Evolutionary conservation across 2,797 vertebrate species (phyloP).

Genomic region (Gymnodraco acuticeps): DNA sequence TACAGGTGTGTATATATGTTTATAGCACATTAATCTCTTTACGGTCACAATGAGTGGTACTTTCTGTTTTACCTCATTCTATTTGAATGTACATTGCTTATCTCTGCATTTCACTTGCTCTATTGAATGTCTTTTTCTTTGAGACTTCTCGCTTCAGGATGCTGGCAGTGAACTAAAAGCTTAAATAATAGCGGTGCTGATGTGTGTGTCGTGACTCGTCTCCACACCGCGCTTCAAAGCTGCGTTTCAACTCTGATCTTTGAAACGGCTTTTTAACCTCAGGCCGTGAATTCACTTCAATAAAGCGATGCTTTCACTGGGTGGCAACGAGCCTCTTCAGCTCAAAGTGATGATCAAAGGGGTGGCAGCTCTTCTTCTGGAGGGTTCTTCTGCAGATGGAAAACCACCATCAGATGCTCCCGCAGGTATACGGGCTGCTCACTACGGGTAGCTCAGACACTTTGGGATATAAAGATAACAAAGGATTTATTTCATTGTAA

Average conservation of each 20-base stretch:
- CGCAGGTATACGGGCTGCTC: neutral
- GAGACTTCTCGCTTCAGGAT: neutral
- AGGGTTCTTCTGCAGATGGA: constrained; percentile 1
- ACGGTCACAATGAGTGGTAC: too few species aligned
- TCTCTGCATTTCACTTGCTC: too few species aligned
- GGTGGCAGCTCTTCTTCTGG: neutral
- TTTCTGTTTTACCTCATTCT: too few species aligned
- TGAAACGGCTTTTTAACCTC: neutral
- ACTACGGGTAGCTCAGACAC: too few species aligned
- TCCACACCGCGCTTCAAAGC: constrained; percentile 32
- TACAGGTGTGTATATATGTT: neutral
- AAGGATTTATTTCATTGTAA: too few species aligned
- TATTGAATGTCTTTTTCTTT: neutral
- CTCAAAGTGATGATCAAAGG: neutral
- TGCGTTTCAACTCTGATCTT: constrained; percentile 35
- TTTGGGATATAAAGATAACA: too few species aligned
- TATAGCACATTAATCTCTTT: too few species aligned
- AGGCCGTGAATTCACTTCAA: neutral
- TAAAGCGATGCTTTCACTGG: neutral
- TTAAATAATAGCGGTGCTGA: neutral
- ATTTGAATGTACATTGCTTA: too few species aligned
- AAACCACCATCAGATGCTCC: neutral
- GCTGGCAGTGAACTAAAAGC: neutral
- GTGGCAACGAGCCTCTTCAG: neutral
- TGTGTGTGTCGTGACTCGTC: constrained; percentile 14